Conservation (phyloP, 1,140 invertebrate species). For the Pseudachorutes palmiensis region DNA sequence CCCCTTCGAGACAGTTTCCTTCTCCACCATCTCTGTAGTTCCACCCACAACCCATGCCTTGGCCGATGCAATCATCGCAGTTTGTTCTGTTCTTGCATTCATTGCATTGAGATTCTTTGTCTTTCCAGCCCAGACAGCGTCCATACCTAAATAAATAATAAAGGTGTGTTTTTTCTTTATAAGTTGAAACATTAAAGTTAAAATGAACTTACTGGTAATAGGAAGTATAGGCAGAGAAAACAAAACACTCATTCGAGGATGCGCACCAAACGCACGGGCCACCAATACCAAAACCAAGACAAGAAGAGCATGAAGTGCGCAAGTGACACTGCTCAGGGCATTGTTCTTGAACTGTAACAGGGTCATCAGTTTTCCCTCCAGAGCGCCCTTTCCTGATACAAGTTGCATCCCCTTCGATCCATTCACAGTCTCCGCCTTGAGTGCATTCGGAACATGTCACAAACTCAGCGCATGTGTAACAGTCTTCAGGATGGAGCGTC, state of each 20-base stretch:
- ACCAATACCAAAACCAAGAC: conserved; percentile 59
- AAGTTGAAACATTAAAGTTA: too few relatives aligned
- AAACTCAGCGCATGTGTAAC: conserved; percentile 70
- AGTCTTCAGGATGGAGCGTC: conserved; percentile 61
- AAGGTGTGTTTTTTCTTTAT: too few relatives aligned
- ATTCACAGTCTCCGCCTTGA: conserved; percentile 70
- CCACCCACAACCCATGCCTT: conserved; percentile 72
- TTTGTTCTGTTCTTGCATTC: conserved; percentile 25
- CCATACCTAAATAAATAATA: too few relatives aligned
- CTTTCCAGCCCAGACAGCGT: conserved; percentile 83
- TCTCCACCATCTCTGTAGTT: conserved; percentile 73
- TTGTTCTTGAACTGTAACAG: conserved; percentile 48
- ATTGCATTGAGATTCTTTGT: conserved; percentile 52
- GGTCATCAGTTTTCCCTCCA: conserved; percentile 49
- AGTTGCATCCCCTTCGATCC: conserved; percentile 72
- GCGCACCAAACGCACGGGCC: conserved; percentile 93
- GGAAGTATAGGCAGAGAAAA: conserved; percentile 87
- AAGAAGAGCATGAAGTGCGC: conserved; percentile 66
- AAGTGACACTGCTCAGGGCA: conserved; percentile 68
- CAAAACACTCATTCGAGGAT: conserved; percentile 80
- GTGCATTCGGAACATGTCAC: conserved; percentile 65
- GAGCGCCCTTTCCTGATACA: conserved; percentile 67
- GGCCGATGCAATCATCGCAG: conserved; percentile 27
- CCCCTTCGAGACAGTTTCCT: conserved; percentile 45
- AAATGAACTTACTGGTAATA: too few relatives aligned